Conservation (phyloP, 2,888 invertebrate genomes). For the Nesidiocoris tenuis region DNA sequence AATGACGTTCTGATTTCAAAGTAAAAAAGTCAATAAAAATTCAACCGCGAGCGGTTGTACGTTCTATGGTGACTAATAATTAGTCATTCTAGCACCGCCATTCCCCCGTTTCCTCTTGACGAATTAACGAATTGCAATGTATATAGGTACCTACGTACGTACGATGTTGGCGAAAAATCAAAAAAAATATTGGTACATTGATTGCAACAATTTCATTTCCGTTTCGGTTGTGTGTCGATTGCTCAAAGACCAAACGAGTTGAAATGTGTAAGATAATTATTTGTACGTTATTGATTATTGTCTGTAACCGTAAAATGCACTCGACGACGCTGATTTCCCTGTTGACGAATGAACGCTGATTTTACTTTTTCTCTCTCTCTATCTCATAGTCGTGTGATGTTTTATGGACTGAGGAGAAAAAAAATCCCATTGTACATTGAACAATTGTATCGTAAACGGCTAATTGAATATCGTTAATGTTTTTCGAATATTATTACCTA, state of each 20-base stretch:
- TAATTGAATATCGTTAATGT: conserved; percentile 34
- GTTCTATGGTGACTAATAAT: conserved; percentile 1
- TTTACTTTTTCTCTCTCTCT: conserved; percentile 8
- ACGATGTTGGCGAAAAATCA: not conserved
- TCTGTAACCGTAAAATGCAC: conserved; percentile 9
- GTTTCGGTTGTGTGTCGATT: conserved; percentile 39
- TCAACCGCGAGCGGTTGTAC: conserved; percentile 20
- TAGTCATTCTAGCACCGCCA: conserved; percentile 12
- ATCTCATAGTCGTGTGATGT: conserved; percentile 18
- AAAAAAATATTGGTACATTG: conserved; percentile 24
- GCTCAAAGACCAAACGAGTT: conserved; percentile 40
- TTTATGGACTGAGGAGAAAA: too few species aligned
- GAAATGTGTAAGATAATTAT: conserved; percentile 21
- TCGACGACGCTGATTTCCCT: conserved; percentile 9
- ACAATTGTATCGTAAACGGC: not conserved
- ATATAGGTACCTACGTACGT: too few species aligned
- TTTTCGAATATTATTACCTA: conserved; percentile 27
- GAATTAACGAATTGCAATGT: not conserved
- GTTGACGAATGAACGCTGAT: conserved; percentile 4
- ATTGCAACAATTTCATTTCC: conserved; percentile 29
- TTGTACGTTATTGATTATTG: conserved; percentile 25
- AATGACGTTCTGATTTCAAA: too few species aligned
- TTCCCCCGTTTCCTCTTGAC: not conserved
- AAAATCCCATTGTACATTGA: conserved; percentile 6
- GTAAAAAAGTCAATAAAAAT: too few species aligned